A percentile compares a stretch with the other conserved stretches of the same genome.
Conservation (phyloP, 2,797 vertebrate species). For the Furcifer pardalis region DNA sequence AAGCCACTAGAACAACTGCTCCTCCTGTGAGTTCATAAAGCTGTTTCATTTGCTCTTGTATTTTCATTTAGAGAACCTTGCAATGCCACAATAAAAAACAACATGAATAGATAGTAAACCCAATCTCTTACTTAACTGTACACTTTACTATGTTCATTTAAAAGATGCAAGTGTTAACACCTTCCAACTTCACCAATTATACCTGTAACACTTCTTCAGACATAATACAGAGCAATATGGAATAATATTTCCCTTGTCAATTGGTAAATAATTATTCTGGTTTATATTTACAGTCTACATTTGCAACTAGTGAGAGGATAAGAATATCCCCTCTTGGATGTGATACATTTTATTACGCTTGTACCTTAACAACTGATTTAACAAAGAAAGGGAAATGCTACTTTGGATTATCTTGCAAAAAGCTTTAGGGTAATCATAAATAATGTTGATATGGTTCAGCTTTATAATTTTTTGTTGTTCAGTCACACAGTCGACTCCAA, state of each 20-base stretch:
- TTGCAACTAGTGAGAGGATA: constrained; percentile 52
- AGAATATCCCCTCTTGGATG: constrained; percentile 48
- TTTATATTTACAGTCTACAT: constrained; percentile 58
- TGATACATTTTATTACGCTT: constrained; percentile 66
- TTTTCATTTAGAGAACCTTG: constrained; percentile 78
- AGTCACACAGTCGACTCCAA: too few species aligned
- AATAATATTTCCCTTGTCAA: constrained; percentile 66
- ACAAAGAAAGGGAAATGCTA: constrained; percentile 48
- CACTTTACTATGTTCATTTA: constrained; percentile 73
- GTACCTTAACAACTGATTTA: constrained; percentile 54
- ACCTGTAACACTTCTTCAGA: constrained; percentile 71
- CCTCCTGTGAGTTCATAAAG: constrained; percentile 76
- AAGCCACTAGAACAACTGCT: constrained; percentile 82
- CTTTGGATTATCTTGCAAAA: constrained; percentile 54
- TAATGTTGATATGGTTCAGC: too few species aligned
- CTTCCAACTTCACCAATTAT: constrained; percentile 72
- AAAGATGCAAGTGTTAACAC: constrained; percentile 68
- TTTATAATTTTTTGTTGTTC: too few species aligned
- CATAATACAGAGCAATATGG: constrained; percentile 60
- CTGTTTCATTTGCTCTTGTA: constrained; percentile 78
- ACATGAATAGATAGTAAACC: constrained; percentile 70
- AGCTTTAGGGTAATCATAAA: constrained; percentile 40
- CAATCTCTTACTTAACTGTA: constrained; percentile 75
- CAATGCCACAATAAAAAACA: constrained; percentile 72
- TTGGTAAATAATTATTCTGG: constrained; percentile 61